Evolutionary conservation across 2,888 invertebrate species (phyloP).

Genomic region (Colostygia pectinataria): DNA sequence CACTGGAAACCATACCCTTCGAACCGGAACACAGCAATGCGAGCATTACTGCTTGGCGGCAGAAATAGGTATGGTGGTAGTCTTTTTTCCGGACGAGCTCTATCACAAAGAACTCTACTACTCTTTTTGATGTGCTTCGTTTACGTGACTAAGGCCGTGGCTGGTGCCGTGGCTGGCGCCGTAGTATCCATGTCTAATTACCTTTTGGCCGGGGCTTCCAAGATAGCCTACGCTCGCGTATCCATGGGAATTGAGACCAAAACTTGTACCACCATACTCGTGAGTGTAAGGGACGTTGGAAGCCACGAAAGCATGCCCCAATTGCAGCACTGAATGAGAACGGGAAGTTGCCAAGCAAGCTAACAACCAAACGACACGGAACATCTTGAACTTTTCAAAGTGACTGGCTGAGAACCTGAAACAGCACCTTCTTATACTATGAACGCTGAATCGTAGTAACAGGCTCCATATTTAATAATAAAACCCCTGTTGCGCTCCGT

Average conservation of each 20-base stretch:
- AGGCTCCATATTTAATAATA: constrained; percentile 58
- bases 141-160: constrained; percentile 22
- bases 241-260: constrained; percentile 37
- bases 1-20: too few species aligned
- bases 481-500: constrained; percentile 58
- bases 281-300: constrained; percentile 38
- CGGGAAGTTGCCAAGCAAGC: constrained; percentile 52
- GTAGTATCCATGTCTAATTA: constrained; percentile 41
- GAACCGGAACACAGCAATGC: too few species aligned
- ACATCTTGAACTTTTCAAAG: constrained; percentile 50
- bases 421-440: constrained; percentile 63
- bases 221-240: constrained; percentile 17
- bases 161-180: too few species aligned
- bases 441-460: constrained; percentile 61
- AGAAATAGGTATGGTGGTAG: too few species aligned
- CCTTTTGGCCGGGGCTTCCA: constrained; percentile 22
- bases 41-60: too few species aligned
- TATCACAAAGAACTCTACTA: too few species aligned
- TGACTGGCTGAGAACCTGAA: constrained; percentile 46
- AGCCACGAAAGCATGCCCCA: constrained; percentile 42
- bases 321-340: constrained; percentile 56
- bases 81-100: too few species aligned
- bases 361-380: constrained; percentile 48
- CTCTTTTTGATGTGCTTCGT: constrained; percentile 50
- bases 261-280: constrained; percentile 39